Base-by-base conservation (phyloP, 2,797 vertebrate genomes). In the Poecilia velifera region DNA sequence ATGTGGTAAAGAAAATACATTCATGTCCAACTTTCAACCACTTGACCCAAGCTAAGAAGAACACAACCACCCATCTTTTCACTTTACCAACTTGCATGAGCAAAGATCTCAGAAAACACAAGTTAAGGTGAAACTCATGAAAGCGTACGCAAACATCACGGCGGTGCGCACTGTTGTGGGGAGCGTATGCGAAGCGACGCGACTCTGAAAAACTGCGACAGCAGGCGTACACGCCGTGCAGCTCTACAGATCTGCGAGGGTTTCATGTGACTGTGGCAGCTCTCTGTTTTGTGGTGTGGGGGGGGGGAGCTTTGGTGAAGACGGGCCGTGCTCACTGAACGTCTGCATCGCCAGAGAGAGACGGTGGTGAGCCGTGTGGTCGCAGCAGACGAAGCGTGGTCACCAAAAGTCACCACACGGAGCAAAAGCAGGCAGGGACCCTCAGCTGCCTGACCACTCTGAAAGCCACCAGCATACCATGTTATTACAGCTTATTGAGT, bases 291-390 rank as follows among this genome's bases (percentile, higher is more conserved):
- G 34, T 34, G 34, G 34, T 34, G 34, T 34, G 82, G 25, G 85
- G 0, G 5, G 6, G 41, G 41, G 41, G 92, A 89, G 82, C 83
- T 90, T 91, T 85, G 90, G 91, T 89, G 76, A 91, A 79, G 85
- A 82, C n/a, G 76, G 84, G 86, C 88, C 82, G 82, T 87, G 90
- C 89, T 89, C 87, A 80, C 81, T 72, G 28, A 92, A 87, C 83
- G 80, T 81, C 88, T 90, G 86, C 78, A 78, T 90, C 82, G 87
- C 86, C 81, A 82, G 55, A 73, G 87, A 90, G 89, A 94, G 92
- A 91, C 90, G 81, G 91, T 9, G 92, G 93, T 91, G 89, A 92
- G 88, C 71, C 82, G 43, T 87, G 94, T 88, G 93, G 93, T 90
- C 10, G 28, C 57, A 77, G 87, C 87, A 94, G 93, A 94, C 88